Percentiles rank a stretch among this genome's conserved stretches.
phyloP scores from a whole-genome alignment of 1,140 invertebrate species.

The Anastrepha ludens region DNA sequence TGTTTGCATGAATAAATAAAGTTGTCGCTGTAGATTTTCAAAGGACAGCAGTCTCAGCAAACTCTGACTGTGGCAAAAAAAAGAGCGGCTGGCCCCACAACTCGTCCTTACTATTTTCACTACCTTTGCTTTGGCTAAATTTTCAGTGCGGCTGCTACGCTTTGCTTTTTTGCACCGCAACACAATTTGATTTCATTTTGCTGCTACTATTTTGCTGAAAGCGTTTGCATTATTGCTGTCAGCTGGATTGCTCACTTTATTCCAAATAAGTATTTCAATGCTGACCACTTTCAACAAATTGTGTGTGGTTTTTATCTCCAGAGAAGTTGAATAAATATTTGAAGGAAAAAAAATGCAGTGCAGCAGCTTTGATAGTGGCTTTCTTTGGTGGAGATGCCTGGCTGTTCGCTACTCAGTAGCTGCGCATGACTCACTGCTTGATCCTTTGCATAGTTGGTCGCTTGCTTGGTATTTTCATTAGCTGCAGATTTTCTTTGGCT shows the following conservation, averaged over 20 bases:
- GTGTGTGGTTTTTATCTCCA: constrained; percentile 29
- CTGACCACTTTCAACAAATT: constrained; percentile 23
- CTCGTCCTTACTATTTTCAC: not conserved
- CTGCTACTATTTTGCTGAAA: not conserved
- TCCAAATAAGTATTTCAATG: constrained; percentile 27
- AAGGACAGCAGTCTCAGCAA: not conserved
- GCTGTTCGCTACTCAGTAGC: not conserved
- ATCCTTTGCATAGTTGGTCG: not conserved
- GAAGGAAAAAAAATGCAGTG: not conserved
- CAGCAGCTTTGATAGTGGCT: not conserved
- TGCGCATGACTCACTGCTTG: not conserved
- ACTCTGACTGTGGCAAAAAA: not conserved
- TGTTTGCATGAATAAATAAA: constrained; percentile 46
- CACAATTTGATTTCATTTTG: not conserved
- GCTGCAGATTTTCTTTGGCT: not conserved
- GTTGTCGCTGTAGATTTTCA: not conserved
- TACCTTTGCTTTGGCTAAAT: not conserved
- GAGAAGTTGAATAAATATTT: not conserved
- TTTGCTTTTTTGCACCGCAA: not conserved
- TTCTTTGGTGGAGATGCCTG: not conserved
- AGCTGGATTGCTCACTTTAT: constrained; percentile 31
- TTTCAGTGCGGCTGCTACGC: too few species aligned
- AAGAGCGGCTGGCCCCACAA: not conserved
- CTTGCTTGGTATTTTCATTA: constrained; percentile 29
- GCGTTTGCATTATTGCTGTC: constrained; percentile 34